Conservation (phyloP, 2,888 invertebrate species). For the Harmothoe impar region DNA sequence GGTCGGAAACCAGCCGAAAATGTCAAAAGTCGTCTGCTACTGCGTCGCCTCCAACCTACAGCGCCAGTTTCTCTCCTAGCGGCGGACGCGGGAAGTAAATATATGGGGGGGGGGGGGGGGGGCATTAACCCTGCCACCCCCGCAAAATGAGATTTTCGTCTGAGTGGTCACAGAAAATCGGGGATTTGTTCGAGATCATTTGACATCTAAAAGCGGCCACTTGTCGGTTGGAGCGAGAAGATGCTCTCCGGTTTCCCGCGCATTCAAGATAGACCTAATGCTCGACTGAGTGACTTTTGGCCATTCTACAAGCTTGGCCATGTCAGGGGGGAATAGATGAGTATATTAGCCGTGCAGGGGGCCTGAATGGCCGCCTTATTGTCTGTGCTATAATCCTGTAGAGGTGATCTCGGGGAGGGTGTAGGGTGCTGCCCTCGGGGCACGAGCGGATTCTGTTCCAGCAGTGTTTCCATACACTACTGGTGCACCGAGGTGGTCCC, state of each 20-base stretch:
- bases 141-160: background rate
- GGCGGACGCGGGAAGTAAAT: background rate
- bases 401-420: background rate
- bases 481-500: too few species aligned
- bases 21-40: background rate
- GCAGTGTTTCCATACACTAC: too few species aligned
- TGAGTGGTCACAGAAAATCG: conserved; percentile 17
- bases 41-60: background rate
- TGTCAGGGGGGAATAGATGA: conserved; percentile 10
- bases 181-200: conserved; percentile 42
- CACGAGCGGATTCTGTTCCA: background rate
- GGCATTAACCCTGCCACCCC: background rate
- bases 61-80: background rate
- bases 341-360: conserved; percentile 22
- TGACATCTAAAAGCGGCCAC: conserved; percentile 15
- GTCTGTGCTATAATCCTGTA: background rate
- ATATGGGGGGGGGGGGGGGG: background rate
- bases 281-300: background rate
- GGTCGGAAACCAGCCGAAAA: too few species aligned
- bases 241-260: background rate
- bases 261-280: background rate
- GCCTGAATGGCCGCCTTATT: background rate
- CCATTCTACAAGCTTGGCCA: background rate
- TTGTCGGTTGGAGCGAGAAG: background rate
- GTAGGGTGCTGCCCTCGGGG: background rate